Evolutionary conservation across 2,113 vertebrate genomes (phyloP), one percentile per base, ranked within the genome.

Genomic region (Blennius ocellaris): DNA sequence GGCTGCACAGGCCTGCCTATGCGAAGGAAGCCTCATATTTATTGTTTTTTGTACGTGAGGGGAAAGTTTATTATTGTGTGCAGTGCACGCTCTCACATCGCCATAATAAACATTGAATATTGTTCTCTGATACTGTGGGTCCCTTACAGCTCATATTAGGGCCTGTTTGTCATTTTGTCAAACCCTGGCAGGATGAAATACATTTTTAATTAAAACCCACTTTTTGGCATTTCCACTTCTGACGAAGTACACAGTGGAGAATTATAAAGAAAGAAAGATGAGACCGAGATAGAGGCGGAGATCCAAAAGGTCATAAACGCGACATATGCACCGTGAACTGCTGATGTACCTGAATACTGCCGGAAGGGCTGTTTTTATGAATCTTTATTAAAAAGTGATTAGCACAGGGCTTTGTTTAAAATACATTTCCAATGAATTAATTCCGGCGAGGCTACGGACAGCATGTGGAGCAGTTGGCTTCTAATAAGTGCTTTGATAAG

Each of bases 111-210:
- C 79, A 59, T 45, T 7, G 39, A 73, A 73, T 81, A 78, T 76
- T 69, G 52, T 72, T 56, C 48, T 55, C 4, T 61, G 62, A 67
- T 68, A 45, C 14, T 52, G 53, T 52, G 61, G 47, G 11, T 50
- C 38, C 5, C 12, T 57, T 68, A 21, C 57, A 38, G 55, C 15
- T 43, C 52, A 86, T 87, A 89, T 87, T 79, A 73, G 38, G 49
- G 41, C 5, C 8, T 77, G 55, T 86, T 83, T 86, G 72, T 87
- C 74, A 84, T 73, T 77, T 81, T 84, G 72, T 84, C 81, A 81
- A 77, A 65, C 7, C n/a, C 51, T 66, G 83, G n/a, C 80, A 78
- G 67, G 48, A 67, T 90, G 82, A 90, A 88, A 88, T 88, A 90
- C 51, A 73, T 65, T 71, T 89, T 87, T 88, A 84, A 86, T 88